Conservation (phyloP, 2,113 vertebrate species). For the Misgurnus anguillicaudatus region DNA sequence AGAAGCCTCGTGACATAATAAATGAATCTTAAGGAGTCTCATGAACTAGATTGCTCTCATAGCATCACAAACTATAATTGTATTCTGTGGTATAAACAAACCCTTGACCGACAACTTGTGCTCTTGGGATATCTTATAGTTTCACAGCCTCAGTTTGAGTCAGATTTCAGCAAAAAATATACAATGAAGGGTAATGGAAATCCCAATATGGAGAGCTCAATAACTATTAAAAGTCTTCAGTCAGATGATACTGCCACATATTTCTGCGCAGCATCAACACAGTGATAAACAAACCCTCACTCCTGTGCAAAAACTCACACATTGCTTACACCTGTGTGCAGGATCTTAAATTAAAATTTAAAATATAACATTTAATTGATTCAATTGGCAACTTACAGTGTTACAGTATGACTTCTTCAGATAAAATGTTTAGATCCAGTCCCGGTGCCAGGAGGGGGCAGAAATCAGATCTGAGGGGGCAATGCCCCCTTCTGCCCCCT, state of each 20-base stretch:
- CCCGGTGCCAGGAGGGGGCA: too few relatives aligned
- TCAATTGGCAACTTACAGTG: too few relatives aligned
- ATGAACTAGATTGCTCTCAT: slow-evolving; percentile 27
- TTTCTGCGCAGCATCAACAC: slow-evolving; percentile 67
- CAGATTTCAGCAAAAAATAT: neutral
- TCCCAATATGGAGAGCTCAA: neutral
- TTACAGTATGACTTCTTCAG: too few relatives aligned
- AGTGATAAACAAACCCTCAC: slow-evolving; percentile 44
- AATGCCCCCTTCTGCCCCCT: too few relatives aligned
- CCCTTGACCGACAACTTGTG: neutral
- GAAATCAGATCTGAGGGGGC: too few relatives aligned
- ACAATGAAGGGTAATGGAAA: neutral
- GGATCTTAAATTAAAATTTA: neutral
- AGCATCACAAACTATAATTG: neutral
- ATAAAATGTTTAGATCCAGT: too few relatives aligned
- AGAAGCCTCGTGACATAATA: slow-evolving; percentile 16
- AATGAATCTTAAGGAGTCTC: neutral
- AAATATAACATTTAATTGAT: too few relatives aligned
- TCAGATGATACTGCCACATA: slow-evolving; percentile 58
- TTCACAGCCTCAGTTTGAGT: neutral
- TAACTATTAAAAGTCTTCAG: slow-evolving; percentile 7
- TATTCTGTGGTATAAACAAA: slow-evolving; percentile 48
- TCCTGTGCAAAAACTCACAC: slow-evolving; percentile 58
- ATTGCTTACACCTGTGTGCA: neutral
- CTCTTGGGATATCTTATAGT: slow-evolving; percentile 27